Evolutionary conservation across 2,888 invertebrate genomes (phyloP).

Genomic region (Chelonus formosanus): DNA sequence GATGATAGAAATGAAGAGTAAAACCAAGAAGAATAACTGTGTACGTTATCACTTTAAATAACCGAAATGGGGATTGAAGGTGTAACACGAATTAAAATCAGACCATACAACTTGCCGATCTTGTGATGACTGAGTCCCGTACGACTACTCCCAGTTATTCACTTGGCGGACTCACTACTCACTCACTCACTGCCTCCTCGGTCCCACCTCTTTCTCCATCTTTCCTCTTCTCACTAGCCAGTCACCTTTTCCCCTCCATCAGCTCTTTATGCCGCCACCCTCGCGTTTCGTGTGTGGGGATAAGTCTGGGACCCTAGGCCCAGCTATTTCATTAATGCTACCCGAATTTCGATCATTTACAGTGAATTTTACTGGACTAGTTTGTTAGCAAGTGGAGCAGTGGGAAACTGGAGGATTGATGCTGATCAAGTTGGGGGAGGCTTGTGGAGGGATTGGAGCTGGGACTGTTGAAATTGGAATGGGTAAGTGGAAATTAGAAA

Average conservation of each 20-base stretch:
- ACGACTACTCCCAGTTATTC: slow-evolving; percentile 59
- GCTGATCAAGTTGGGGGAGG: no score
- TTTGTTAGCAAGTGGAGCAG: no score
- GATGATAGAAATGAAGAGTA: no score
- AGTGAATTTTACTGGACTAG: no score
- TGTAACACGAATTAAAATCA: slow-evolving; percentile 29
- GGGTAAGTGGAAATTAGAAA: no score
- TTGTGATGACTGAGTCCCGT: slow-evolving; percentile 64
- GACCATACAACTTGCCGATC: slow-evolving; percentile 65
- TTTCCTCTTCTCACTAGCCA: slow-evolving; percentile 36
- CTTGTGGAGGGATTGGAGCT: no score
- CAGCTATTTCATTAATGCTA: slow-evolving; percentile 12
- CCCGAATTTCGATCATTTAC: neutral
- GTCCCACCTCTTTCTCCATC: slow-evolving; percentile 49
- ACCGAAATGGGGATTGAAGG: no score
- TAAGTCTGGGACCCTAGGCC: slow-evolving; percentile 12
- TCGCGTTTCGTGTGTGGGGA: slow-evolving; percentile 34
- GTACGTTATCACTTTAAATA: neutral
- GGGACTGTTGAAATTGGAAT: no score
- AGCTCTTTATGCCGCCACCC: slow-evolving; percentile 35
- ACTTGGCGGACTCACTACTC: slow-evolving; percentile 56
- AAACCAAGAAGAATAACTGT: neutral
- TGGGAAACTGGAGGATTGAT: no score
- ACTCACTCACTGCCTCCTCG: slow-evolving; percentile 48
- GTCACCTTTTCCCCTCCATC: slow-evolving; percentile 36